Conservation (phyloP, 2,113 vertebrate species). For the Bothrops jararaca region DNA sequence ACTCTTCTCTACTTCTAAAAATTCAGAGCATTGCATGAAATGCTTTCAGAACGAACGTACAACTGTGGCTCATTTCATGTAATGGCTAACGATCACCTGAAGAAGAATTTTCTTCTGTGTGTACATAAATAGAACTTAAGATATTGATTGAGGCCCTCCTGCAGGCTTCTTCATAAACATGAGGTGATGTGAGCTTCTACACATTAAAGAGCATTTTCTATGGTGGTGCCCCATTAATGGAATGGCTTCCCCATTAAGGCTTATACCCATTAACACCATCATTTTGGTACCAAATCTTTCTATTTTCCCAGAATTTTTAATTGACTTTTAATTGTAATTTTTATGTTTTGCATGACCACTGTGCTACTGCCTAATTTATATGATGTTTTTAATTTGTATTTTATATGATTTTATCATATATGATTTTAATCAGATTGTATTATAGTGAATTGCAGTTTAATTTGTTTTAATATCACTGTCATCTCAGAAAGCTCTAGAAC, state of each 20-base stretch:
- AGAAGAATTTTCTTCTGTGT: rapidly evolving
- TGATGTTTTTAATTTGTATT: background rate
- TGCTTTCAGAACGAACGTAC: background rate
- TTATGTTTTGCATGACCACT: background rate
- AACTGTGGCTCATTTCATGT: background rate
- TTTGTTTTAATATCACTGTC: background rate
- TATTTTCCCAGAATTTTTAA: background rate
- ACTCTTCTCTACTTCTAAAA: background rate
- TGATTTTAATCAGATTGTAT: background rate
- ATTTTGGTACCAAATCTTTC: background rate
- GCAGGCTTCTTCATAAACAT: background rate
- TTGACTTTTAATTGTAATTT: background rate
- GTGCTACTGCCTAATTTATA: background rate
- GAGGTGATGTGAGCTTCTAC: background rate
- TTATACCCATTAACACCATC: background rate
- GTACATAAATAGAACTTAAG: background rate
- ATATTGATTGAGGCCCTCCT: background rate
- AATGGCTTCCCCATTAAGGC: background rate
- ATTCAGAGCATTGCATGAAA: background rate
- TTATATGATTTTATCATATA: background rate
- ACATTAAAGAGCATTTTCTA: background rate
- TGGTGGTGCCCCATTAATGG: background rate
- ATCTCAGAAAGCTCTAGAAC: background rate
- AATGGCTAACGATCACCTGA: background rate
- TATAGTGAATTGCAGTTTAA: background rate